phyloP scores from a whole-genome alignment of 2,113 vertebrate genomes.

The Caloenas nicobarica region DNA sequence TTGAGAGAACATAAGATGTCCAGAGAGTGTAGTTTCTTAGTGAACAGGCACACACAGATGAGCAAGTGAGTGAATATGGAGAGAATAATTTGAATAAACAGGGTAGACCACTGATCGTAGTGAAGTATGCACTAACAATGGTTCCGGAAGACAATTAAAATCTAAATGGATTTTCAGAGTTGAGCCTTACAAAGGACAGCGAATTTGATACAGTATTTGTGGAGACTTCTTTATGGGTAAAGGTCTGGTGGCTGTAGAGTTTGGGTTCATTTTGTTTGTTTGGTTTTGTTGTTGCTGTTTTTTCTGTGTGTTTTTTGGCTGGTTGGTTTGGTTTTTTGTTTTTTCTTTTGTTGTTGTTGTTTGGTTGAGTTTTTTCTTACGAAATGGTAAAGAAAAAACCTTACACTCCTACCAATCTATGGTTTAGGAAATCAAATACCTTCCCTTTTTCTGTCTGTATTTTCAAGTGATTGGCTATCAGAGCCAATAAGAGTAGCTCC shows the following conservation, averaged over 20 bases:
- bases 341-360: background rate
- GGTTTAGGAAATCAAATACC: background rate
- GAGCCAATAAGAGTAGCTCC: background rate
- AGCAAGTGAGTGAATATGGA: background rate
- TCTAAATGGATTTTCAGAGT: background rate
- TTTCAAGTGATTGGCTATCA: background rate
- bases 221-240: background rate
- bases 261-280: accelerated
- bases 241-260: accelerated
- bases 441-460: background rate
- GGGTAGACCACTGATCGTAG: background rate
- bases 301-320: background rate
- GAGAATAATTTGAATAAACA: background rate
- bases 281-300: background rate
- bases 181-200: background rate
- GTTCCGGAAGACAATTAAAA: background rate
- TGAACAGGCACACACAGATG: background rate
- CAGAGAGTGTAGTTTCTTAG: background rate
- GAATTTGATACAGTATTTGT: background rate
- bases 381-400: background rate
- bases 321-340: accelerated
- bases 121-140: background rate
- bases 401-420: background rate
- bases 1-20: background rate
- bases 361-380: background rate